phyloP scores from a whole-genome alignment of 1,140 invertebrate genomes.

The Solen grandis region DNA sequence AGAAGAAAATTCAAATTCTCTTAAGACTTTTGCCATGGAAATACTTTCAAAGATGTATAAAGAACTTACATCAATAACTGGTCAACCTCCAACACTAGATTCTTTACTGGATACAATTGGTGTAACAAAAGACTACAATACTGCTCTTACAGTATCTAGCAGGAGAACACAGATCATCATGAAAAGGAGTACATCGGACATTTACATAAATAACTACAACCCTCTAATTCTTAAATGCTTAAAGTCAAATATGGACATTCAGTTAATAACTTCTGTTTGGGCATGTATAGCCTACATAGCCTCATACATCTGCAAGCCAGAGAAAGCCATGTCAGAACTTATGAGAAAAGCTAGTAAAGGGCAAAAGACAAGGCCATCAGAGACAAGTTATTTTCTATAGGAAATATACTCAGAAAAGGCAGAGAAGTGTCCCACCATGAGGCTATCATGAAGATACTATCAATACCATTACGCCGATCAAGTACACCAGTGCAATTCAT shows the following conservation, averaged over 20 bases:
- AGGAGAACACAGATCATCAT: conserved; percentile 6
- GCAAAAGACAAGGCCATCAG: conserved; percentile 34
- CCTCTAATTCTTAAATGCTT: conserved; percentile 7
- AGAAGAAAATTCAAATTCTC: conserved; percentile 15
- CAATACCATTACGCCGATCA: conserved; percentile 12
- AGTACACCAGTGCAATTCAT: conserved; percentile 21
- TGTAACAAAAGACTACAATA: conserved; percentile 14
- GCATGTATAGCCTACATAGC: no score
- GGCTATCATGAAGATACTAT: conserved; percentile 12
- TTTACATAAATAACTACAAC: conserved; percentile 10
- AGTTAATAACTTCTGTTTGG: conserved; percentile 37
- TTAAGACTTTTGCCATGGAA: conserved; percentile 11
- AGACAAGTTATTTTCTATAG: conserved; percentile 30
- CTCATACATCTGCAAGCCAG: conserved; percentile 36
- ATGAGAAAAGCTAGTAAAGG: conserved; percentile 36
- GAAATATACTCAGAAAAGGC: conserved; percentile 17
- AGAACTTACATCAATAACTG: no score
- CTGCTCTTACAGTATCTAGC: background rate
- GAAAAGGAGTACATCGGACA: background rate
- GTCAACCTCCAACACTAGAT: conserved; percentile 10
- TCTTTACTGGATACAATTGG: background rate
- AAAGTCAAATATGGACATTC: conserved; percentile 43
- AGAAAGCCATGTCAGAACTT: conserved; percentile 32
- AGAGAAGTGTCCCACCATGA: conserved; percentile 25
- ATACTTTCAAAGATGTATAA: conserved; percentile 14